A percentile compares a stretch with the other conserved stretches of the same genome.
These are phyloP conservation scores for Phenganax stokvisi DNA, from an alignment of 92 coral and sea anemone species.

Conservation along the genomic window DNA sequence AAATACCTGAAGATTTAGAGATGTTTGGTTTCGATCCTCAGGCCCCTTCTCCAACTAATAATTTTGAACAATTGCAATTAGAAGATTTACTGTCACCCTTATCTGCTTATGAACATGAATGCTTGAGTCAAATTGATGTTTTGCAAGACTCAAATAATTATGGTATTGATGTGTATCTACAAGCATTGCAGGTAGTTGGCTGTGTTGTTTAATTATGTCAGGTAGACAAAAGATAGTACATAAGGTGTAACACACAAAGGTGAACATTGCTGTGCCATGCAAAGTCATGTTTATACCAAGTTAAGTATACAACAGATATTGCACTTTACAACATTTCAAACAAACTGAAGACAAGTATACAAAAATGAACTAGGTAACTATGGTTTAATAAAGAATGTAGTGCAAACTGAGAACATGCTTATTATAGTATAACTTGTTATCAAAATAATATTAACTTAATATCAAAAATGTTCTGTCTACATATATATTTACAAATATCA, in stretches of 20 bases:
- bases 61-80: not conserved
- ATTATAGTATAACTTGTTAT: too few relatives aligned
- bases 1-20: constrained; percentile 16
- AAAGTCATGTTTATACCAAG: too few relatives aligned
- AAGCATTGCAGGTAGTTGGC: not conserved
- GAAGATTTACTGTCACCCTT: not conserved
- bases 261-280: too few relatives aligned
- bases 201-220: not conserved
- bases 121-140: not conserved
- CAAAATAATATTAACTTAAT: not conserved
- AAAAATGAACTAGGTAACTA: too few relatives aligned
- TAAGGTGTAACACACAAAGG: too few relatives aligned
- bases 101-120: not conserved
- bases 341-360: too few relatives aligned
- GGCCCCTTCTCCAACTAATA: constrained; percentile 22
- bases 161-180: constrained; percentile 3
- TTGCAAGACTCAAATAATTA: not conserved
- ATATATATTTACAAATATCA: not conserved
- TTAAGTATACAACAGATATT: too few relatives aligned
- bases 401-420: too few relatives aligned
- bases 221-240: too few relatives aligned
- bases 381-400: too few relatives aligned
- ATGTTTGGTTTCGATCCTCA: constrained; percentile 27
- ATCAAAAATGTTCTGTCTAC: not conserved
- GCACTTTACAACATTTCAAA: too few relatives aligned